A percentile compares a stretch with the other conserved stretches of the same genome.
phyloP scores from a whole-genome alignment of 2,797 vertebrate species.

The Australoheros facetus region DNA sequence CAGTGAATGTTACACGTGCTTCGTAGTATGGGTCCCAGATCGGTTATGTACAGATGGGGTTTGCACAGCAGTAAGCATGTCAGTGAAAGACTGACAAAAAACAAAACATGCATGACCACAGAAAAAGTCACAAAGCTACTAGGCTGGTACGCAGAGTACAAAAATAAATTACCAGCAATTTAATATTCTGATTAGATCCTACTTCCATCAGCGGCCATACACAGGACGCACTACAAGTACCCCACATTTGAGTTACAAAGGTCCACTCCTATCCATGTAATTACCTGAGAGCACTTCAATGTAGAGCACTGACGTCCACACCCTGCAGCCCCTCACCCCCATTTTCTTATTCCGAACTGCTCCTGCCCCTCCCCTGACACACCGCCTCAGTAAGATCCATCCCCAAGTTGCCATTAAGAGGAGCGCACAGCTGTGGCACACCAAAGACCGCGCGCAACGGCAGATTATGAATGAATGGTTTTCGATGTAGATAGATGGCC shows the following conservation, averaged over 20 bases:
- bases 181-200: background rate
- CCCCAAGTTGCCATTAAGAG: slow-evolving; percentile 29
- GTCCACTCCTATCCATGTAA: slow-evolving; percentile 32
- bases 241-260: slow-evolving; percentile 17
- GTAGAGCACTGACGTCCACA: background rate
- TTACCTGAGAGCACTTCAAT: slow-evolving; percentile 35
- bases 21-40: background rate
- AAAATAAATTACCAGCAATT: background rate
- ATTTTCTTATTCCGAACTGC: slow-evolving; percentile 37
- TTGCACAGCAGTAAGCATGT: background rate
- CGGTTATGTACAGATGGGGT: background rate
- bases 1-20: background rate
- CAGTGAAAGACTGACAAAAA: background rate
- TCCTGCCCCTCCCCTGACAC: slow-evolving; percentile 65
- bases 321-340: background rate
- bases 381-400: slow-evolving; percentile 48
- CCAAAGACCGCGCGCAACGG: background rate
- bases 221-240: slow-evolving; percentile 18
- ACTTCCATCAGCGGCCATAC: slow-evolving; percentile 18
- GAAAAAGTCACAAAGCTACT: background rate
- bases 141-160: background rate
- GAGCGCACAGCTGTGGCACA: slow-evolving; percentile 23
- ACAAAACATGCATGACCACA: background rate
- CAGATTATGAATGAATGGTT: background rate
- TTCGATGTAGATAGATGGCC: background rate